Base-by-base conservation (phyloP, 2,888 invertebrate genomes). In the Xanthostigma xanthostigma region DNA sequence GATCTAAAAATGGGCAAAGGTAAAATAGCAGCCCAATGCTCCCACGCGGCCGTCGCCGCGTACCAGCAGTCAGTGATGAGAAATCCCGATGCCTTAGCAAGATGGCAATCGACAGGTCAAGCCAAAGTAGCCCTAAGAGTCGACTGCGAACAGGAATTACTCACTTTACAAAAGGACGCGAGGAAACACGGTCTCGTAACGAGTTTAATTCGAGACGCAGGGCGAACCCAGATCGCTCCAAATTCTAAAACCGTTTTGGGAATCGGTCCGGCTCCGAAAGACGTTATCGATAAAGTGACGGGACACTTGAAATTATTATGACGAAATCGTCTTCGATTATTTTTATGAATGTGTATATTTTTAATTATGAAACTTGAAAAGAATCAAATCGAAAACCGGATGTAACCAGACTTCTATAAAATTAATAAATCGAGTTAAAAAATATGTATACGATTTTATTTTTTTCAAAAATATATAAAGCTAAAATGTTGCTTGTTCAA, bases 1-100 rank as follows among this genome's bases (percentile, higher is more conserved):
- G 95, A 95, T 60, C 70, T 95, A 4, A 89, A 88, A 65, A 95
- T 95, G 95, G 84, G 89, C 11, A 93, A 93, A 71, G 91, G 95
- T 1, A 95, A 95, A 72, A 83, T 90, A 39, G 94, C 90, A 4
- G 88, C 94, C 0, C 94, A 94, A 65, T 93, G 92, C 67, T 79
- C 85, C n/a, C 94, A 95, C 64, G 94, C 90, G n/a, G 87, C 93
- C 0, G 86, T 94, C 0, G 83, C 83, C 11, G 88, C 87, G 1
- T 91, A 85, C 59, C 84, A 86, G 54, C 78, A 80, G 57, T 79
- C 84, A 0, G 66, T 72, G 41, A 69, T 66, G 47, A 73, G 70
- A 49, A 75, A 81, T 55, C 81, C 82, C 1, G 73, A 76, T 45
- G 66, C 80, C 3, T 61, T 83, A 36, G 66, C 66, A 54, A 62